Conservation (phyloP, 2,113 vertebrate species). For the Prolemur simus region DNA sequence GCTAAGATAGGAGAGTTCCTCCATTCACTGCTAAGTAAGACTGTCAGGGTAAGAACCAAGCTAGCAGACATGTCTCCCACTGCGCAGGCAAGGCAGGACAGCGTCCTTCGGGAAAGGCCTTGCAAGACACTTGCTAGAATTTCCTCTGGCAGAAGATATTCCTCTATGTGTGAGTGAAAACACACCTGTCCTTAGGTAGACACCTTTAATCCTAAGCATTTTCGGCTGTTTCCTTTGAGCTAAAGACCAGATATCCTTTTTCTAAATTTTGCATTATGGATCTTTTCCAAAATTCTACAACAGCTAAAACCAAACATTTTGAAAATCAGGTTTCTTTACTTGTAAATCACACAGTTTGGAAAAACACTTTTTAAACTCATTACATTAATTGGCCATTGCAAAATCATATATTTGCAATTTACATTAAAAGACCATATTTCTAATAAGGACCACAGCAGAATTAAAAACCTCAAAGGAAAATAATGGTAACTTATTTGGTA, state of each 20-base stretch:
- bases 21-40: background rate
- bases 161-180: background rate
- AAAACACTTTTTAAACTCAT: slow-evolving; percentile 37
- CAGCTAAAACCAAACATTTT: slow-evolving; percentile 24
- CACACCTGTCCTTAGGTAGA: background rate
- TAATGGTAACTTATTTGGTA: background rate
- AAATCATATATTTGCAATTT: background rate
- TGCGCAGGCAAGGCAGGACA: background rate
- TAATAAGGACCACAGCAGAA: background rate
- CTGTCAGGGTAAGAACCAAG: background rate
- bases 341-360: background rate
- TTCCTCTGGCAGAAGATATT: background rate
- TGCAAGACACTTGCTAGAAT: background rate
- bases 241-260: background rate
- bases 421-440: slow-evolving; percentile 1
- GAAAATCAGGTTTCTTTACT: slow-evolving; percentile 22
- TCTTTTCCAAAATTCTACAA: slow-evolving; percentile 3
- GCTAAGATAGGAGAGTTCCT: background rate
- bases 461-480: slow-evolving; percentile 12
- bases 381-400: background rate
- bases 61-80: background rate
- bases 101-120: background rate
- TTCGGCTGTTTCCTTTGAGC: background rate
- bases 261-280: background rate
- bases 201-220: slow-evolving; percentile 5